A percentile compares a stretch with the other conserved stretches of the same genome.
phyloP scores from a whole-genome alignment of 1,140 invertebrate species.

The Platyscapa corneri region DNA sequence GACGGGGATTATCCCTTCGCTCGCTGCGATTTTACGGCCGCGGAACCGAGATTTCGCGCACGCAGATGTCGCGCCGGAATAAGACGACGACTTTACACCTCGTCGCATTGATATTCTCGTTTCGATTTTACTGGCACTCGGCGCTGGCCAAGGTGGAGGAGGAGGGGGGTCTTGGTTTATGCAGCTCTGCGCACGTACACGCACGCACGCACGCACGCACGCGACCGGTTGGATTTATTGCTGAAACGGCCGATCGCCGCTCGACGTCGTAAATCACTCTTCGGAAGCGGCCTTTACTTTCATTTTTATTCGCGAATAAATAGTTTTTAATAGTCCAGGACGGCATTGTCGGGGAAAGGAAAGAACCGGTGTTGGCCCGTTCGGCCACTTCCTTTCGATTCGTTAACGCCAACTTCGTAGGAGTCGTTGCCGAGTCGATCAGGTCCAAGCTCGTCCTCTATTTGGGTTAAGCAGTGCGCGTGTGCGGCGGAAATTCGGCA shows the following conservation, averaged over 20 bases:
- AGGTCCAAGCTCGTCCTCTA: too few relatives aligned
- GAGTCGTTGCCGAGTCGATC: too few relatives aligned
- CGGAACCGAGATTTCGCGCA: neutral
- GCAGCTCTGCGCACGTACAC: too few relatives aligned
- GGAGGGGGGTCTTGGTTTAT: too few relatives aligned
- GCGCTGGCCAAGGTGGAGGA: too few relatives aligned
- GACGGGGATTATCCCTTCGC: conserved; percentile 23
- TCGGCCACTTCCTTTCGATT: too few relatives aligned
- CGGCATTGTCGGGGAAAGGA: neutral
- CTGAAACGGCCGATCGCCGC: neutral
- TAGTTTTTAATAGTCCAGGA: neutral
- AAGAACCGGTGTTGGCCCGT: too few relatives aligned
- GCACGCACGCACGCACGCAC: too few relatives aligned
- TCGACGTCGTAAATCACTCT: neutral
- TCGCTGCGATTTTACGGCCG: conserved; percentile 4
- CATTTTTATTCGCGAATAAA: neutral
- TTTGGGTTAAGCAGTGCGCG: too few relatives aligned
- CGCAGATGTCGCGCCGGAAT: neutral
- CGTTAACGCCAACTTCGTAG: too few relatives aligned
- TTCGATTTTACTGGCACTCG: conserved; percentile 30
- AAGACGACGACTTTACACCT: neutral
- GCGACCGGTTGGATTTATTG: neutral
- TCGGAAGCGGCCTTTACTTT: neutral
- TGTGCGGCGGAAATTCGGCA: too few relatives aligned
- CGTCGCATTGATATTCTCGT: conserved; percentile 3